Conservation (phyloP, 2,113 vertebrate genomes). For the Spermophilus dauricus region DNA sequence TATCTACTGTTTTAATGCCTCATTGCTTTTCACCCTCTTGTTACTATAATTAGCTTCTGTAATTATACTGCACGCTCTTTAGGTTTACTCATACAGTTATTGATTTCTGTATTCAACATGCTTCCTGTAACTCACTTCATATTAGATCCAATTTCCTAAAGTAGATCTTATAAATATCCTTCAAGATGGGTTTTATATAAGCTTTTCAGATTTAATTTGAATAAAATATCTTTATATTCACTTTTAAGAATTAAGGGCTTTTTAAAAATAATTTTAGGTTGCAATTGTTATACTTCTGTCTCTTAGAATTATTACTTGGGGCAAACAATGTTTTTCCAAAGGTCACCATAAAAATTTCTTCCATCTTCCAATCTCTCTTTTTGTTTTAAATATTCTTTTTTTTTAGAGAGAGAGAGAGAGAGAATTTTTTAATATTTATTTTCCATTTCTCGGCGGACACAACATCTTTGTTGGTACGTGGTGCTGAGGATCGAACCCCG, state of each 20-base stretch:
- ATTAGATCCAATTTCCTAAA: background rate
- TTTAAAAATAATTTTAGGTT: background rate
- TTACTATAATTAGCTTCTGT: background rate
- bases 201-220: slow-evolving; percentile 1
- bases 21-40: background rate
- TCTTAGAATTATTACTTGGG: background rate
- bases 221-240: background rate
- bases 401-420: too few species aligned
- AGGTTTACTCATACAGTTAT: background rate
- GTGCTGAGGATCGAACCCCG: too few species aligned
- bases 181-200: background rate
- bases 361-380: background rate
- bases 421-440: too few species aligned
- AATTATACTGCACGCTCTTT: background rate
- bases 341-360: background rate
- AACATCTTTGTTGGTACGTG: too few species aligned
- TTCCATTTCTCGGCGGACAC: too few species aligned
- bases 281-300: background rate
- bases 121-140: background rate
- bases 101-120: background rate
- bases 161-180: background rate
- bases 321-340: background rate
- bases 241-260: background rate
- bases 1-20: background rate
- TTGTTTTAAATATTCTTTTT: too few species aligned